Base-by-base conservation (phyloP, 1,140 invertebrate species). In the Pseudomyrmex pallidus region DNA sequence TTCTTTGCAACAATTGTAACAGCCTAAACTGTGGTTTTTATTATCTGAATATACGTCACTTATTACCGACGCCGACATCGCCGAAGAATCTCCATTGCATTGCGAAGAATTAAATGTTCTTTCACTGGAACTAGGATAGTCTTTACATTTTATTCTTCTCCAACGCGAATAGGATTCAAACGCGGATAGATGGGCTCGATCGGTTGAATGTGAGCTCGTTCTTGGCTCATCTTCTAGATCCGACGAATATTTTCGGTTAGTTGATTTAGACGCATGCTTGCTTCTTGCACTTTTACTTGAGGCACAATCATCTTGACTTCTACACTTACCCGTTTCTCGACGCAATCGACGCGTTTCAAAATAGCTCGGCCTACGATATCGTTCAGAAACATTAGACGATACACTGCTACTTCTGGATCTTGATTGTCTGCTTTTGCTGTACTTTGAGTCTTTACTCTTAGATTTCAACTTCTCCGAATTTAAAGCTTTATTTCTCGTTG, bases 11-110 rank as follows among this genome's bases (percentile, higher is more conserved):
- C 74, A 88, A 85, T 59, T 25, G 48, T 66, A 86, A 84, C 8
- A 64, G 67, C 78, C 80, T 87, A 91, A 91, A 91, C 90, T 35
- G 35, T 35, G 35, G 89, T 91, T 90, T 91, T 1, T 61, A 63
- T 35, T 35, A 35, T 35, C 35, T 7, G 85, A 83, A 76, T 80
- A 83, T 22, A 74, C 57, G 10, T 86, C 52, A 80, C 80, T 84
- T 63, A 83, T 91, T 7, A 82, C 84, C 8, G 84, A 85, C 54
- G 63, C 61, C 57, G 86, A 70, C 67, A 78, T 66, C 3, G 84
- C 77, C 66, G 77, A 46, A 35, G 82, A 20, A 77, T 77, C 82
- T 9, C 62, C 76, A 63, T 46, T 77, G 1, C 78, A 73, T 10
- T 62, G 74, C 0, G 84, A 90, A 59, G 61, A 84, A 73, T 61